Percentiles rank a stretch among this genome's conserved stretches.
Conservation (phyloP, 2,888 invertebrate species). For the Pterostichus madidus region DNA sequence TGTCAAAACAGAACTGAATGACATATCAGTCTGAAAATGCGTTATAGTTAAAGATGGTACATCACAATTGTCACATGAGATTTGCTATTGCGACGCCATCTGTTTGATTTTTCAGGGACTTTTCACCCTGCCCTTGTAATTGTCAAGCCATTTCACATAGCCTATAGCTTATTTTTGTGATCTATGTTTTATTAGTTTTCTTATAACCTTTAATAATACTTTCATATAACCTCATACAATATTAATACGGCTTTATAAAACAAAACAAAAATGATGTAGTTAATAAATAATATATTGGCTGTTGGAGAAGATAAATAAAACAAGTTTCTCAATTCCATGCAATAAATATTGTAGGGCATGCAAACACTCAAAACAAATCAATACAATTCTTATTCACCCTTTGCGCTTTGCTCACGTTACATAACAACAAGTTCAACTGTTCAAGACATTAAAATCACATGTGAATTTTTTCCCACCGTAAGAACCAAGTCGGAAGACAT, state of each 20-base stretch:
- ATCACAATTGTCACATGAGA: too few species aligned
- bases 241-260: not conserved
- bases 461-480: slow-evolving; percentile 18
- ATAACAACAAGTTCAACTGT: slow-evolving; percentile 3
- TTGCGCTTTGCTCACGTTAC: not conserved
- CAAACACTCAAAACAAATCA: slow-evolving; percentile 14
- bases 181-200: not conserved
- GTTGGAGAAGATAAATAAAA: slow-evolving; percentile 11
- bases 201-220: not conserved
- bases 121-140: too few species aligned
- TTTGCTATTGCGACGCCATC: too few species aligned
- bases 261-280: not conserved
- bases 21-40: too few species aligned
- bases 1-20: too few species aligned
- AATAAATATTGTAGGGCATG: slow-evolving; percentile 18
- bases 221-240: too few species aligned
- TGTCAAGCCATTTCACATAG: not conserved
- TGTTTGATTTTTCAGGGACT: too few species aligned
- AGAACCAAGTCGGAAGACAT: slow-evolving; percentile 33
- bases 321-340: not conserved
- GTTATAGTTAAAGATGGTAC: too few species aligned
- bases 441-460: not conserved
- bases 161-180: not conserved
- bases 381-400: not conserved
- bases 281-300: slow-evolving; percentile 12